These are phyloP conservation scores for Clytia hemisphaerica DNA, from an alignment of 30 jellyfish, hydroid and myxozoan genomes.

Conservation along the genomic window DNA sequence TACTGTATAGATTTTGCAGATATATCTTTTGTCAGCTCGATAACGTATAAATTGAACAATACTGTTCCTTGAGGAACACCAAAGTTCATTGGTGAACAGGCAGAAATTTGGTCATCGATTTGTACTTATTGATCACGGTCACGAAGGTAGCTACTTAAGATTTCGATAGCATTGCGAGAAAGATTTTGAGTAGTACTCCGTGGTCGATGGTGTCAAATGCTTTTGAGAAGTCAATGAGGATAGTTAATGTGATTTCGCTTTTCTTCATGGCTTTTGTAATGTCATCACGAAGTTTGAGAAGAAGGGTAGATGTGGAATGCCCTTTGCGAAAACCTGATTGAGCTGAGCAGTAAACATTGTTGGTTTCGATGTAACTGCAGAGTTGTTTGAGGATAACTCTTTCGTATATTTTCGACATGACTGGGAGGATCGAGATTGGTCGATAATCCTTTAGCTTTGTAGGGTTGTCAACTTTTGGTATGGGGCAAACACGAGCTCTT, in stretches of 20 bases:
- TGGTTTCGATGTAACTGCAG: not conserved
- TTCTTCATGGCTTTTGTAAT: not conserved
- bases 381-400: not conserved
- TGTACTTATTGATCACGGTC: too few relatives aligned
- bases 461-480: slow-evolving; percentile 1
- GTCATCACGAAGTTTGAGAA: not conserved
- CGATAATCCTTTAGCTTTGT: not conserved
- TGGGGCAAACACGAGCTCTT: not conserved
- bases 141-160: too few relatives aligned
- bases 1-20: too few relatives aligned
- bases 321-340: not conserved
- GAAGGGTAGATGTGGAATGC: not conserved
- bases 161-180: too few relatives aligned
- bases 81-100: too few relatives aligned
- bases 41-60: too few relatives aligned
- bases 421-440: not conserved
- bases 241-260: not conserved
- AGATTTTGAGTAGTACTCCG: too few relatives aligned
- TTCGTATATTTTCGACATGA: not conserved
- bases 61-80: too few relatives aligned
- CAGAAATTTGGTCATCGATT: too few relatives aligned
- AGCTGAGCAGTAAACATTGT: not conserved
- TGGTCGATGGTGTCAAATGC: too few relatives aligned
- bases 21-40: too few relatives aligned
- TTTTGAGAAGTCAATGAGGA: not conserved